These are phyloP conservation scores for Centropus bengalensis DNA, from an alignment of 2,113 vertebrate genomes.

Conservation along the genomic window DNA sequence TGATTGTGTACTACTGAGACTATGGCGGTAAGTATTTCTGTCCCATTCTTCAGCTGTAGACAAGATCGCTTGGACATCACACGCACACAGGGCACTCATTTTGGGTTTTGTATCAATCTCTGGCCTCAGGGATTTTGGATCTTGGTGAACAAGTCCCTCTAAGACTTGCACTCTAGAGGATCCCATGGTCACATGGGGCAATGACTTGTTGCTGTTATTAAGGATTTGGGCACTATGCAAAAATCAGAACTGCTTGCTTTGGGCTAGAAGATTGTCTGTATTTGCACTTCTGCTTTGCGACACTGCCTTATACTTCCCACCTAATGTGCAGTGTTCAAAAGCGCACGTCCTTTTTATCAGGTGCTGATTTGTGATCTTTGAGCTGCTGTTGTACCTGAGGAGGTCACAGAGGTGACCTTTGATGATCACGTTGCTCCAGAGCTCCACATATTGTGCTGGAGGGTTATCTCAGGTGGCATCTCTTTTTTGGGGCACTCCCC, in stretches of 20 bases:
- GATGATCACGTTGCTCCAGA: neutral
- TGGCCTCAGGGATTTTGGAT: neutral
- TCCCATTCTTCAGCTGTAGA: rapidly evolving
- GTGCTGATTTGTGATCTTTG: neutral
- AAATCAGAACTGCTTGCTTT: neutral
- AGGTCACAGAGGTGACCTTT: neutral
- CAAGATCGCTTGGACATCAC: neutral
- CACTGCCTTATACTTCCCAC: neutral
- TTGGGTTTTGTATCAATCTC: neutral
- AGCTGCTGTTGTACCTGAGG: neutral
- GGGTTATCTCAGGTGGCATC: rapidly evolving
- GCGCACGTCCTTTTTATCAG: neutral
- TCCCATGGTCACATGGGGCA: rapidly evolving
- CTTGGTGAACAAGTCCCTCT: neutral
- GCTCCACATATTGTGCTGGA: rapidly evolving
- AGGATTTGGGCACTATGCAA: neutral
- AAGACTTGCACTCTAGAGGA: neutral
- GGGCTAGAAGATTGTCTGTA: neutral
- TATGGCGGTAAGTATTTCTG: rapidly evolving
- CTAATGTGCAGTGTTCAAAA: neutral
- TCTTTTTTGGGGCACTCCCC: neutral
- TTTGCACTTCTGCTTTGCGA: neutral
- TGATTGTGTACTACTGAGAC: neutral
- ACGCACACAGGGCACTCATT: rapidly evolving
- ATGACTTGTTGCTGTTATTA: neutral